Conservation (phyloP, 2,888 invertebrate species). For the Ditula angustiorana region DNA sequence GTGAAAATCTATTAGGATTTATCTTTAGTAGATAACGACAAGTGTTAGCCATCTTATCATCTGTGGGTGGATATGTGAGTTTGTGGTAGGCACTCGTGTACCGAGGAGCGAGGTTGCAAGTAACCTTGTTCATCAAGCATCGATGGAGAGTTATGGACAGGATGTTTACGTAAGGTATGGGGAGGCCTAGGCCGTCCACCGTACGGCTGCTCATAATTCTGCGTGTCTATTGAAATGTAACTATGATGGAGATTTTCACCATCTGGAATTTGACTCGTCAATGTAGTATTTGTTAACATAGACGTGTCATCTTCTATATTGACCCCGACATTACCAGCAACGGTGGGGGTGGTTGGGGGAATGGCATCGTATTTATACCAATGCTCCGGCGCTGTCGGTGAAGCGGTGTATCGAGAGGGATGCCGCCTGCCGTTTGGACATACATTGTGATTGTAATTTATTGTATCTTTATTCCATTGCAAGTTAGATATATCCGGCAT, state of each 20-base stretch:
- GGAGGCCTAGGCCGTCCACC: constrained; percentile 78
- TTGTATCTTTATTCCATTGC: constrained; percentile 85
- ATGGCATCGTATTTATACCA: constrained; percentile 90
- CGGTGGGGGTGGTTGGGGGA: constrained; percentile 83
- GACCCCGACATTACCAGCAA: constrained; percentile 76
- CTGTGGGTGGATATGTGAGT: constrained; percentile 79
- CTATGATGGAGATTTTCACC: constrained; percentile 88
- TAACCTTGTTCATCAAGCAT: constrained; percentile 83
- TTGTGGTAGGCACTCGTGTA: constrained; percentile 82
- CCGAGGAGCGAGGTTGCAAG: constrained; percentile 81
- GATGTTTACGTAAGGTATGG: constrained; percentile 77
- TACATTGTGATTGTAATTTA: constrained; percentile 82
- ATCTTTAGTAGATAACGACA: constrained; percentile 73
- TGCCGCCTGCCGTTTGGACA: constrained; percentile 86
- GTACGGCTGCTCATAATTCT: constrained; percentile 82
- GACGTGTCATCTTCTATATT: constrained; percentile 86
- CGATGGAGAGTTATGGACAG: constrained; percentile 74
- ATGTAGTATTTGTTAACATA: constrained; percentile 86
- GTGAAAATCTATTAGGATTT: constrained; percentile 79
- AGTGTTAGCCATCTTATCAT: constrained; percentile 72
- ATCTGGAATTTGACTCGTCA: constrained; percentile 87
- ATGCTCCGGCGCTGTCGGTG: constrained; percentile 89
- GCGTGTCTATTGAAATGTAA: constrained; percentile 88
- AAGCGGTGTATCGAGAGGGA: constrained; percentile 88
- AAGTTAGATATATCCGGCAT: constrained; percentile 91